Conservation (phyloP, 2,113 vertebrate species). For the Leptobrachium leishanense region DNA sequence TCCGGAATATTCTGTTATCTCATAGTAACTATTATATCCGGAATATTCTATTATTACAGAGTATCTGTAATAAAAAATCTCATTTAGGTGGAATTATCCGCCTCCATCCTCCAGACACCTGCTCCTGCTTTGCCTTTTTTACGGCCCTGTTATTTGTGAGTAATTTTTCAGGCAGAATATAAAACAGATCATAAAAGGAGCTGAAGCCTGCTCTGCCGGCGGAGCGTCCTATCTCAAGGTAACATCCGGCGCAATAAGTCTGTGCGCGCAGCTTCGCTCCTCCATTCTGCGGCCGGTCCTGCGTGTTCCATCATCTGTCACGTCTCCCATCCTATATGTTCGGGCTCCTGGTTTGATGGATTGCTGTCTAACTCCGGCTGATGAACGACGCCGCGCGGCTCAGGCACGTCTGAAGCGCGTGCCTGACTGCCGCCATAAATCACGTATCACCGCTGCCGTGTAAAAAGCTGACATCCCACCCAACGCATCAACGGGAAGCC, state of each 20-base stretch:
- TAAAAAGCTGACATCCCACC: neutral
- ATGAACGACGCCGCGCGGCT: constrained; percentile 7
- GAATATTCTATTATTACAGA: too few species aligned
- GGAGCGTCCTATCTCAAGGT: neutral
- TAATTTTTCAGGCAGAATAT: constrained; percentile 21
- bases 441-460: constrained; percentile 32
- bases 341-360: constrained; percentile 30
- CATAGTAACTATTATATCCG: too few species aligned
- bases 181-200: constrained; percentile 26
- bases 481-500: constrained; percentile 9
- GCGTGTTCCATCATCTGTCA: neutral
- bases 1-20: too few species aligned
- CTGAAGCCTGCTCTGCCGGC: neutral
- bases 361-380: constrained; percentile 29
- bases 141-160: neutral
- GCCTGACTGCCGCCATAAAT: constrained; percentile 62
- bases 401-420: constrained; percentile 48
- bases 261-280: constrained; percentile 1
- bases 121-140: too few species aligned
- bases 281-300: neutral
- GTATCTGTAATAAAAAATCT: too few species aligned
- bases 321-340: constrained; percentile 25
- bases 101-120: too few species aligned
- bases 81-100: too few species aligned
- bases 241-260: neutral